These are phyloP conservation scores for Monopterus albus DNA, from an alignment of 2,113 vertebrate genomes.

Conservation along the genomic window DNA sequence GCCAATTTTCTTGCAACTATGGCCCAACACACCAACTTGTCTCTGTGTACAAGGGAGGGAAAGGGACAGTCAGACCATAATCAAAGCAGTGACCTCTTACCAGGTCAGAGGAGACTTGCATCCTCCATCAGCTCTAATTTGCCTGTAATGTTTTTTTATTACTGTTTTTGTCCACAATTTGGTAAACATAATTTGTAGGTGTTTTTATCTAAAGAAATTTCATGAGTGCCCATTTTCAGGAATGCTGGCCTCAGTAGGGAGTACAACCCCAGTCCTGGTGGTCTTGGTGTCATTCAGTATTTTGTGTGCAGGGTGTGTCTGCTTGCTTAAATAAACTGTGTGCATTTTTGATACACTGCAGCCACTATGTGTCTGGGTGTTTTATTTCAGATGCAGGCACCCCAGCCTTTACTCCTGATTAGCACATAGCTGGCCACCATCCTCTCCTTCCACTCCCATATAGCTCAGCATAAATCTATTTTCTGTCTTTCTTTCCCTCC, in stretches of 20 bases:
- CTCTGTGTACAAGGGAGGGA: neutral
- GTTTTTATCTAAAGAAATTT: conserved; percentile 17
- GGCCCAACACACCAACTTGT: conserved; percentile 48
- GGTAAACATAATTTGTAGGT: neutral
- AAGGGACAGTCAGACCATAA: conserved; percentile 8
- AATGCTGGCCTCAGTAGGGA: neutral
- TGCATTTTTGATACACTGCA: neutral
- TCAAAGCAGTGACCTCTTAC: conserved; percentile 33
- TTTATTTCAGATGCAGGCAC: neutral
- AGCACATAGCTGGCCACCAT: neutral
- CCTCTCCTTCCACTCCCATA: neutral
- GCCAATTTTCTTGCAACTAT: conserved; percentile 52
- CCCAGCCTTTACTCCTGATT: neutral
- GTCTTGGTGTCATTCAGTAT: neutral
- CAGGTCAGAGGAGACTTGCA: conserved; percentile 34
- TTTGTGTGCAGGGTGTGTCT: neutral
- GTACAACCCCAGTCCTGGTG: neutral
- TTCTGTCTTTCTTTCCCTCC: neutral
- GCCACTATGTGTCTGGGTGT: neutral
- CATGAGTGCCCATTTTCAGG: neutral
- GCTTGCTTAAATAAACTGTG: neutral
- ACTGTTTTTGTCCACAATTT: conserved; percentile 14
- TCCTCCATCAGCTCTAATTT: conserved; percentile 36
- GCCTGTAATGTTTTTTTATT: neutral
- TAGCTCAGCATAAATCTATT: neutral